Conservation (phyloP, 2,113 vertebrate species). For the Turnix velox region DNA sequence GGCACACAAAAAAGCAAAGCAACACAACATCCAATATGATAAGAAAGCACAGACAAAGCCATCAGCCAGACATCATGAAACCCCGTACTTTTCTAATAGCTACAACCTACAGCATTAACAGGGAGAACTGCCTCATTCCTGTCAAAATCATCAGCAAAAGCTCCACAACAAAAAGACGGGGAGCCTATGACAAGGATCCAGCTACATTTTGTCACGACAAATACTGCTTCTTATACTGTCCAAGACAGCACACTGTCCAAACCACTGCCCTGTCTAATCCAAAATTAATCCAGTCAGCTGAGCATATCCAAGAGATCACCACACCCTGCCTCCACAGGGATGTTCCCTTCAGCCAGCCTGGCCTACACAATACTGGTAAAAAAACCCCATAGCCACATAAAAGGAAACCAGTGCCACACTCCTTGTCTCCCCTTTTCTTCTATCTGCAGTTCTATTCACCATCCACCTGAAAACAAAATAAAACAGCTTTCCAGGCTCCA, state of each 20-base stretch:
- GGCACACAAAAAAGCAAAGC: background rate
- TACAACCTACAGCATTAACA: background rate
- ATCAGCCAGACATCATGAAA: background rate
- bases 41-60: background rate
- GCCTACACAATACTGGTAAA: rapidly evolving
- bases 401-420: background rate
- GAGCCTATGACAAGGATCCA: background rate
- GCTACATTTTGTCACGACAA: background rate
- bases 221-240: background rate
- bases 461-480: background rate
- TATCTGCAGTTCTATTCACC: background rate
- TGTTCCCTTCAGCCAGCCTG: background rate
- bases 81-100: background rate
- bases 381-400: rapidly evolving
- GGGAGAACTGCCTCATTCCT: background rate
- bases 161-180: background rate
- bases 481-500: background rate
- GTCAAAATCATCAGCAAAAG: background rate
- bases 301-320: background rate
- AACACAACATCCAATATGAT: background rate
- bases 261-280: background rate
- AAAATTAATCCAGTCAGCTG: background rate
- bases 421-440: background rate
- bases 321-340: background rate
- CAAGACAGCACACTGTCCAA: background rate